A percentile compares a stretch with the other conserved stretches of the same genome.
Evolutionary conservation across 2,113 vertebrate species (phyloP).

Genomic region (Pan troglodytes): NHGRI_mPanTro3-v2.1_pri NC_072419.2:20591001-20591500

Average conservation of each 20-base stretch:
- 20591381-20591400: not conserved
- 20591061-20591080: slow-evolving; percentile 11
- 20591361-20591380: not conserved
- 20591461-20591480: not conserved
- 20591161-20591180: not conserved
- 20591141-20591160: not conserved
- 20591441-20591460: not conserved
- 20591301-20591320: not conserved
- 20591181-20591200: not conserved
- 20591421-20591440: not conserved
- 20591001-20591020: slow-evolving; percentile 20
- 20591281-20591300: not conserved
- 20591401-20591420: not conserved
- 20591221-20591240: not conserved
- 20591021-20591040: slow-evolving; percentile 20
- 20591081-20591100: not conserved
- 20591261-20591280: not conserved
- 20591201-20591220: not conserved
- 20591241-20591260: not conserved
- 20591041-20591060: not conserved
- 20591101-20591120: not conserved
- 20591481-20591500: not conserved
- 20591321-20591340: not conserved
- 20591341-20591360: not conserved
- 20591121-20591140: not conserved